Conservation (phyloP, 2,113 vertebrate species). For the Hystrix cristata region DNA sequence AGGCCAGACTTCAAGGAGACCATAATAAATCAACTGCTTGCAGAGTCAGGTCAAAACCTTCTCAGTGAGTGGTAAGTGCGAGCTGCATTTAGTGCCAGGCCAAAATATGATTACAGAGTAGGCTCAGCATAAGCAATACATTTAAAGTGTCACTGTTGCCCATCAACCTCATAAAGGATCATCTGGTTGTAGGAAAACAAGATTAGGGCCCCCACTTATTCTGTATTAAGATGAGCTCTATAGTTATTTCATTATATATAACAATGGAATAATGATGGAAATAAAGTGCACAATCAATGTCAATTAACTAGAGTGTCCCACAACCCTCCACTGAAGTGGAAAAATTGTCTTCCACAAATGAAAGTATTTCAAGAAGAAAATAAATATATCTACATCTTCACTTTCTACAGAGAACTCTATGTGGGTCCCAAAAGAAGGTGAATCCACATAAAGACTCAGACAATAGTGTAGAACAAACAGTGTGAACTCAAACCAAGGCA, state of each 20-base stretch:
- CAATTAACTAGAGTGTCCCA: too few species aligned
- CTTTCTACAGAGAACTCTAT: neutral
- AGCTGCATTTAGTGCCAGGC: neutral
- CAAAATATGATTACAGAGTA: neutral
- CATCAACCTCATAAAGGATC: neutral
- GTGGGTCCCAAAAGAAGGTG: neutral
- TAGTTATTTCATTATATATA: neutral
- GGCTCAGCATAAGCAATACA: too few species aligned
- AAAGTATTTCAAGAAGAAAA: fast-evolving
- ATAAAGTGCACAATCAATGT: too few species aligned
- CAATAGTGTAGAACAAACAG: fast-evolving
- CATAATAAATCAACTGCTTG: neutral
- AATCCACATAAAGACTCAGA: too few species aligned
- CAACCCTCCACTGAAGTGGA: neutral
- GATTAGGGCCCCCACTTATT: neutral
- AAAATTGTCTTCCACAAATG: fast-evolving
- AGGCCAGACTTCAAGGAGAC: neutral
- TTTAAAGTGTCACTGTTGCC: neutral
- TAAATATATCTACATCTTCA: too few species aligned
- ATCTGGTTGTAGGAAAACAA: neutral
- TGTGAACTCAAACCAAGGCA: too few species aligned
- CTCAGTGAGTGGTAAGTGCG: neutral
- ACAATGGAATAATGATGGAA: neutral
- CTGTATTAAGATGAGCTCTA: neutral
- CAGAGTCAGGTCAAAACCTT: neutral